Base-by-base conservation (phyloP, 2,113 vertebrate species). In the Trochalopteron elliotii region DNA sequence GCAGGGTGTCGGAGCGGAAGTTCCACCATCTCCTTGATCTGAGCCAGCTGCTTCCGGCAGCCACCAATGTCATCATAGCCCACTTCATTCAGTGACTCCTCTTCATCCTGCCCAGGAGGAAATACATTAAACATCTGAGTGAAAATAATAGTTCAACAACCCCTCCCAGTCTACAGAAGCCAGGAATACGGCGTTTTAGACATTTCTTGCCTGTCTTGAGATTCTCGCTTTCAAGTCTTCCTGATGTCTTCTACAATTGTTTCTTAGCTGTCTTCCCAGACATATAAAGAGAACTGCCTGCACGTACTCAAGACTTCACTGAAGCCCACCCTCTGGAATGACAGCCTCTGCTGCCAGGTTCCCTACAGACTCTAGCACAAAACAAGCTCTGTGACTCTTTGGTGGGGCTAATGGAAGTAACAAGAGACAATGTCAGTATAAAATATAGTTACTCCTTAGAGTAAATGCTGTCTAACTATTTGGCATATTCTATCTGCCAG, bases 21-120 rank as follows among this genome's bases (percentile, higher is more conserved):
- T 87, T 99, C 99, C 92, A 99, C 99, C 99, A 99, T 99, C 95
- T 99, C 99, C 90, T 99, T 99, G 96, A 99, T 99, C 91, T 99
- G 99, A 96, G 99, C 99, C 67, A 99, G 96, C 96, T 99, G 99
- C 97, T 99, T 99, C 94, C 99, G 98, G 89, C 99, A 99, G 64
- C 99, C 99, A 92, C 99, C 99, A 56, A 99, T 99, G 93, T 99
- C 99, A 98, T 99, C 99, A 70, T 99, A 99, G 64, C 99, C 99
- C 87, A 99, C 99, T 96, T 99, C 99, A 76, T 99, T 99, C 97
- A 99, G 97, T 9, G 99, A 99, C 77, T 99, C 99, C 79, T 99
- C 99, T 87, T 99, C 99, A 98, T 99, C 99, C 99, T 99, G 52
- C 39, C 24, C 82, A 0, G 28, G 39, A 84, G 57, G n/a, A 94